These are phyloP conservation scores for Drosophila lacertosa DNA, from an alignment of 1,140 invertebrate genomes.

Conservation along the genomic window DNA sequence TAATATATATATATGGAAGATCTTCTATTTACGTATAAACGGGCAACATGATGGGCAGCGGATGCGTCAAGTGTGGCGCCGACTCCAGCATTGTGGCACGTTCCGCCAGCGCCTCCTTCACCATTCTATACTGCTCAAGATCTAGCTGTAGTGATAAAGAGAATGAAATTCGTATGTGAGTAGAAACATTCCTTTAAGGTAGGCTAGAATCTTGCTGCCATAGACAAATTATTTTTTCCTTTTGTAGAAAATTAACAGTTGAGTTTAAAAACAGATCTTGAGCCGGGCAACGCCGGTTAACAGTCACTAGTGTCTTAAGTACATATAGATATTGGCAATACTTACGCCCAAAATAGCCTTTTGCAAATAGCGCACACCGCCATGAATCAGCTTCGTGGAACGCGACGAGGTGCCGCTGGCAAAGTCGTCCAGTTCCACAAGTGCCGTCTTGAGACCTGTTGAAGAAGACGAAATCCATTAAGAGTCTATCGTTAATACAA, in stretches of 20 bases:
- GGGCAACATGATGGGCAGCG: constrained; percentile 99
- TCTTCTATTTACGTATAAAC: constrained; percentile 93
- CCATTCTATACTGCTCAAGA: constrained; percentile 97
- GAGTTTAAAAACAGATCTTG: no score
- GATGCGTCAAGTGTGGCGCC: constrained; percentile 98
- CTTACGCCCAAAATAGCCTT: constrained; percentile 94
- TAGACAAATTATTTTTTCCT: no score
- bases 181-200: constrained; percentile 26
- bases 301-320: background rate
- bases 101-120: constrained; percentile 98
- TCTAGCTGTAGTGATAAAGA: constrained; percentile 88
- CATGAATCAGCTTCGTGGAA: constrained; percentile 99
- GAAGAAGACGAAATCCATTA: background rate
- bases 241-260: no score
- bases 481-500: no score
- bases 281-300: background rate
- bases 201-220: no score
- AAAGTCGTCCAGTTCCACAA: constrained; percentile 99
- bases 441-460: constrained; percentile 92
- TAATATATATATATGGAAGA: constrained; percentile 5
- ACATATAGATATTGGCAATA: background rate
- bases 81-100: constrained; percentile 96
- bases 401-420: constrained; percentile 98
- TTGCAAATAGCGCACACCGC: constrained; percentile 98
- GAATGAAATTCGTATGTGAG: no score